Evolutionary conservation across 2,888 invertebrate species (phyloP).

Genomic region (Meta bourneti): DNA sequence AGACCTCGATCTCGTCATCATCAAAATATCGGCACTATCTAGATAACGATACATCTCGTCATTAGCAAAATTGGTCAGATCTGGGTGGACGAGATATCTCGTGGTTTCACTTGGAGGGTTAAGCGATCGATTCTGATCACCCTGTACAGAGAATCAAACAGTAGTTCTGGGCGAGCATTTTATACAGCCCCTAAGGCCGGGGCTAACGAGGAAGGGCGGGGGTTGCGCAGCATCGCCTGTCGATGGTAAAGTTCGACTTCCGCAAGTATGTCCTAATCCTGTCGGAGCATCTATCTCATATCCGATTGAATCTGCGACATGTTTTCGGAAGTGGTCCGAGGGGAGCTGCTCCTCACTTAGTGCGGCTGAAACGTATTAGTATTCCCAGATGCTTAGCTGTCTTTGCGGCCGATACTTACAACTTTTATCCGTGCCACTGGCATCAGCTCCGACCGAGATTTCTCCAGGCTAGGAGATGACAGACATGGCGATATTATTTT

Average conservation of each 20-base stretch:
- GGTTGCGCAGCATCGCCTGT: background rate
- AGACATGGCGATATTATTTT: too few relatives aligned
- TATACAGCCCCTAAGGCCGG: background rate
- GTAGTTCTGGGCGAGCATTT: too few relatives aligned
- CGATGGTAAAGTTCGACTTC: conserved; percentile 13
- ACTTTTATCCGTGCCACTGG: background rate
- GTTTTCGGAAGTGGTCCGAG: conserved; percentile 1
- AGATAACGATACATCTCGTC: too few relatives aligned
- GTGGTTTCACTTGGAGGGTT: too few relatives aligned
- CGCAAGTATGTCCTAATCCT: conserved; percentile 26
- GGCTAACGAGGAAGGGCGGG: background rate
- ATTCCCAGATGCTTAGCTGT: conserved; percentile 17
- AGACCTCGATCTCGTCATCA: too few relatives aligned
- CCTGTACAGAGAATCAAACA: too few relatives aligned
- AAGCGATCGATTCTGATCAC: too few relatives aligned
- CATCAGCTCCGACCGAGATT: too few relatives aligned
- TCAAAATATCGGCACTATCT: too few relatives aligned
- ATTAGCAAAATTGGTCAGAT: too few relatives aligned
- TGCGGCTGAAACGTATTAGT: conserved; percentile 32
- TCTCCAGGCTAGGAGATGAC: too few relatives aligned
- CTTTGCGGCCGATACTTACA: conserved; percentile 6
- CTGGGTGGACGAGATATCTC: too few relatives aligned
- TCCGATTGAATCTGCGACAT: conserved; percentile 51
- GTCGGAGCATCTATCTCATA: conserved; percentile 46
- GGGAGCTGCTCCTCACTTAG: conserved; percentile 17